These are phyloP conservation scores for Otocyon megalotis DNA, from an alignment of 2,113 vertebrate genomes.

Conservation along the genomic window DNA sequence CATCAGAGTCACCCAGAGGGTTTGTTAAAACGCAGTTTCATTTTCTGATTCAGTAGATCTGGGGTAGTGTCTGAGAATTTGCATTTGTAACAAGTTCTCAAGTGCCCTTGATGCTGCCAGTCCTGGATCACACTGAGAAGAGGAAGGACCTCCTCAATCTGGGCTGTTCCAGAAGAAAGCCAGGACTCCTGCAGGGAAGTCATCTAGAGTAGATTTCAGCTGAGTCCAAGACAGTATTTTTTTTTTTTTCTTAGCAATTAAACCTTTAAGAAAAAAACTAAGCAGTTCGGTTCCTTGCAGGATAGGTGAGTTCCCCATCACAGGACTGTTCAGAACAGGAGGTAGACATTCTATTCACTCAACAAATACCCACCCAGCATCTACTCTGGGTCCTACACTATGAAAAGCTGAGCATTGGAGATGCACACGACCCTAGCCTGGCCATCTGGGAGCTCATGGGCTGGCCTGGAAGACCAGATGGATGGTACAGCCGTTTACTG, in stretches of 20 bases:
- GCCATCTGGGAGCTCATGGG: background rate
- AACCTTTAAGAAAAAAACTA: background rate
- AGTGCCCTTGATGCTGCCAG: background rate
- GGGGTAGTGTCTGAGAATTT: background rate
- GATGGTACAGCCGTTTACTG: background rate
- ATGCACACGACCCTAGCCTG: background rate
- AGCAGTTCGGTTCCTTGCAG: background rate
- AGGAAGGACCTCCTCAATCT: background rate
- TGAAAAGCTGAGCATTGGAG: background rate
- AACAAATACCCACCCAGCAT: background rate
- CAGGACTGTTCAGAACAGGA: background rate
- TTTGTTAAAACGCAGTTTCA: background rate
- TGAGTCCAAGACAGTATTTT: background rate
- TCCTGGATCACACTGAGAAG: background rate
- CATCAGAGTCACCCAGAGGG: background rate
- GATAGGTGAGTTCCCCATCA: background rate
- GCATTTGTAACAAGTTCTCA: background rate
- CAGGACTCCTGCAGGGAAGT: background rate
- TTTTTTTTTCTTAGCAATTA: background rate
- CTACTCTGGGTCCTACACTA: background rate
- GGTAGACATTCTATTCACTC: background rate
- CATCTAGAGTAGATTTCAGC: background rate
- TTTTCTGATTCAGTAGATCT: constrained; percentile 1
- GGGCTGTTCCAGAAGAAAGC: background rate
- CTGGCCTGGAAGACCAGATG: background rate